Conservation (phyloP, 2,113 vertebrate species). For the Toxotes chatareus region DNA sequence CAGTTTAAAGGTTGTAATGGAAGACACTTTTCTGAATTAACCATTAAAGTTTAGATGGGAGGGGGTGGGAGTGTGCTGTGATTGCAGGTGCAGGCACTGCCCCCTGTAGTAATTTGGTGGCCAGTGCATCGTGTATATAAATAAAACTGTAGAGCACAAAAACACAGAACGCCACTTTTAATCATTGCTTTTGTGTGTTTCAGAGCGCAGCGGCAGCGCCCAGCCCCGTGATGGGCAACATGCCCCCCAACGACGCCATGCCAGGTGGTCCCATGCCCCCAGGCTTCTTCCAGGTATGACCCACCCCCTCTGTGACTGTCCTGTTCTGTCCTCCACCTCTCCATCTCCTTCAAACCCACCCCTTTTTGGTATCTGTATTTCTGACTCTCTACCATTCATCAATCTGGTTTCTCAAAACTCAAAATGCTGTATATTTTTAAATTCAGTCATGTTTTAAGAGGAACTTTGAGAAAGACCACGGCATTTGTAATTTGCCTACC, state of each 20-base stretch:
- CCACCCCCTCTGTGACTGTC: background rate
- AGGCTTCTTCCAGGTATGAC: constrained; percentile 90
- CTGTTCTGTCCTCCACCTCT: constrained; percentile 12
- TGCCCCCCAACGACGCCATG: constrained; percentile 90
- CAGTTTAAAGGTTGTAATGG: constrained; percentile 25
- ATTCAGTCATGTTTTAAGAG: no score
- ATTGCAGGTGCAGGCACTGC: constrained; percentile 65
- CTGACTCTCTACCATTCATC: background rate
- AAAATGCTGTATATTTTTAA: background rate
- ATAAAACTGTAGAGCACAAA: background rate
- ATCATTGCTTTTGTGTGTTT: constrained; percentile 39
- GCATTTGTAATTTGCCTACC: no score
- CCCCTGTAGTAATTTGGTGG: constrained; percentile 53
- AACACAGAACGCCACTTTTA: constrained; percentile 9
- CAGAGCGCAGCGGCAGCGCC: constrained; percentile 90
- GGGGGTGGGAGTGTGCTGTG: background rate
- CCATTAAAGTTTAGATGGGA: constrained; percentile 46
- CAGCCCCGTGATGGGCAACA: constrained; percentile 91
- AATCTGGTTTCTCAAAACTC: background rate
- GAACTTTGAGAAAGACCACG: no score
- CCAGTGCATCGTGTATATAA: constrained; percentile 37
- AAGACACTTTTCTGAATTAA: constrained; percentile 47
- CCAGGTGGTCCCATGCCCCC: constrained; percentile 88
- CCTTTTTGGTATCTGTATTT: background rate
- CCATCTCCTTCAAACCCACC: background rate